These are phyloP conservation scores for Neoniphon sammara DNA, from an alignment of 2,797 vertebrate genomes.

Conservation along the genomic window DNA sequence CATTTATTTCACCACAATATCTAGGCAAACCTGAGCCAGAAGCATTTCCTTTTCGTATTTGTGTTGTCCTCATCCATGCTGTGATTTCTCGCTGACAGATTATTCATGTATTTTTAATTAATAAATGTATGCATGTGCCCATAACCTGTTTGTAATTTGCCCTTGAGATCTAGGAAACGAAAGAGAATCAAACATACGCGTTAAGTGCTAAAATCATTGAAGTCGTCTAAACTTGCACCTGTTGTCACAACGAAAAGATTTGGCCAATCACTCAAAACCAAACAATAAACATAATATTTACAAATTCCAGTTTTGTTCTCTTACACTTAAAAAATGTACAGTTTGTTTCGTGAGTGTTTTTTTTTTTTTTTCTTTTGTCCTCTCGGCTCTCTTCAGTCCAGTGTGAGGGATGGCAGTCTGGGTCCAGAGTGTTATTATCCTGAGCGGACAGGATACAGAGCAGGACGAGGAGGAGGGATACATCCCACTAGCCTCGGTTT, in stretches of 20 bases:
- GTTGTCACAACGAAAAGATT: slow-evolving; percentile 83
- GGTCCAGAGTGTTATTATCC: slow-evolving; percentile 70
- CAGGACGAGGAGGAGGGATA: slow-evolving; percentile 46
- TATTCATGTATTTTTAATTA: slow-evolving; percentile 35
- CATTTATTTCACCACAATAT: slow-evolving; percentile 40
- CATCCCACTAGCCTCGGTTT: slow-evolving; percentile 55
- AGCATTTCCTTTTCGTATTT: slow-evolving; percentile 48
- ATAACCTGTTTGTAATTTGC: slow-evolving; percentile 55
- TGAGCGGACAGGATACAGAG: slow-evolving; percentile 67
- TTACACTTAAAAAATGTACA: slow-evolving; percentile 86
- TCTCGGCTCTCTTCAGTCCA: slow-evolving; percentile 65
- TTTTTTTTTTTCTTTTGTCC: slow-evolving; percentile 67
- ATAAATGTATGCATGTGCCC: slow-evolving; percentile 57
- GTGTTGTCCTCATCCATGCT: slow-evolving; percentile 52
- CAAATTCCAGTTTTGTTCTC: slow-evolving; percentile 84
- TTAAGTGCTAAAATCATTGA: slow-evolving; percentile 62
- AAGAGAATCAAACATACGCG: slow-evolving; percentile 61
- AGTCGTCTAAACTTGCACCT: slow-evolving; percentile 83
- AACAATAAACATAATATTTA: slow-evolving; percentile 89
- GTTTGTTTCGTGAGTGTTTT: slow-evolving; percentile 76
- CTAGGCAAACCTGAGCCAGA: slow-evolving; percentile 56
- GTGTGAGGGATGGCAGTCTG: slow-evolving; percentile 76
- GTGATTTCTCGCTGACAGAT: slow-evolving; percentile 31
- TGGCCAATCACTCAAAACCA: slow-evolving; percentile 82
- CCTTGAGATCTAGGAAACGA: slow-evolving; percentile 59